A percentile compares a stretch with the other conserved stretches of the same genome.
These are phyloP conservation scores for Pararge aegeria DNA, from an alignment of 1,140 invertebrate species.

Conservation along the genomic window DNA sequence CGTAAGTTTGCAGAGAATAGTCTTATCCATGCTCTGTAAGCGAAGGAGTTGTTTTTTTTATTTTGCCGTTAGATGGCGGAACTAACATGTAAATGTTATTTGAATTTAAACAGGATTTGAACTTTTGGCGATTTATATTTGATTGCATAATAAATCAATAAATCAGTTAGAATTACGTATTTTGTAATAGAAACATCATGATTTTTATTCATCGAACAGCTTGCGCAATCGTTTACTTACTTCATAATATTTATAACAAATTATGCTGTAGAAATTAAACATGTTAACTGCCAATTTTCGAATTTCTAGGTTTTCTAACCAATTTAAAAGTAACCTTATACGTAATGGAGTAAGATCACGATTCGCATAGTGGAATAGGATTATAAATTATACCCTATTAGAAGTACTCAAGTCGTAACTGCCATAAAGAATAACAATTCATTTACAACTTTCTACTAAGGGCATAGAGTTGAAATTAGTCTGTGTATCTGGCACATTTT, in stretches of 20 bases:
- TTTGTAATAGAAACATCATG: too few species aligned
- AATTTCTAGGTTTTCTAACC: neutral
- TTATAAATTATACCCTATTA: constrained; percentile 57
- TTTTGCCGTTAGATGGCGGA: neutral
- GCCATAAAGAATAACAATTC: neutral
- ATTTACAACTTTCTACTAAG: constrained; percentile 29
- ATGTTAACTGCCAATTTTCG: too few species aligned
- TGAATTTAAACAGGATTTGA: too few species aligned
- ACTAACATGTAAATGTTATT: neutral
- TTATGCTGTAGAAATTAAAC: too few species aligned
- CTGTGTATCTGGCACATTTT: constrained; percentile 47
- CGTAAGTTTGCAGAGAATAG: neutral
- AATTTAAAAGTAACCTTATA: neutral
- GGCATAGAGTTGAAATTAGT: constrained; percentile 32
- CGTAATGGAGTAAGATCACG: neutral
- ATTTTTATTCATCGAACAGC: too few species aligned
- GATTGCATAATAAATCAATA: too few species aligned
- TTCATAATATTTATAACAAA: too few species aligned
- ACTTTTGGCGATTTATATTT: too few species aligned
- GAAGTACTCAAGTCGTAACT: constrained; percentile 34
- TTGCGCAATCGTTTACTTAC: too few species aligned
- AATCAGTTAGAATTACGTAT: too few species aligned
- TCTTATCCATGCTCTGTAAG: too few species aligned
- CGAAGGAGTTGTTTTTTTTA: neutral
- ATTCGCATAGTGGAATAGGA: constrained; percentile 17